A percentile compares a stretch with the other conserved stretches of the same genome.
Evolutionary conservation across 2,113 vertebrate species (phyloP).

Genomic region (Aptenodytes patagonicus): DNA sequence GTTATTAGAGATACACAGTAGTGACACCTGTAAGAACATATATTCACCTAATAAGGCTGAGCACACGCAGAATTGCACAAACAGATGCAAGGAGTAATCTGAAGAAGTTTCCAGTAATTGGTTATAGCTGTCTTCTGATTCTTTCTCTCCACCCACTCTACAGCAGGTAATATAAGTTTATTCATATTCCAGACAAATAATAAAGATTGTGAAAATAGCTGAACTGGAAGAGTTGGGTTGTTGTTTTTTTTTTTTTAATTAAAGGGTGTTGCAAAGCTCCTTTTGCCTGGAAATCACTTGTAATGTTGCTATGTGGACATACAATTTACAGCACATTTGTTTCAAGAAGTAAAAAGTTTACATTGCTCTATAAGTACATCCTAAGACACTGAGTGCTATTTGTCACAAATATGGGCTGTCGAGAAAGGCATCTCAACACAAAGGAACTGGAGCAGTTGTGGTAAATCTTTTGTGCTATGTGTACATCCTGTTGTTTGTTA

Average conservation of each 20-base stretch:
- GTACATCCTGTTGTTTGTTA: background rate
- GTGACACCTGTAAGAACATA: background rate
- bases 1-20: background rate
- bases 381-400: background rate
- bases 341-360: background rate
- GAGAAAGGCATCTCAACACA: background rate
- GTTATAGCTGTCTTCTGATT: background rate
- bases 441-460: background rate
- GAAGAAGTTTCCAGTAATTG: background rate
- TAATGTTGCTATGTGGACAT: background rate
- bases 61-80: background rate
- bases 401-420: background rate
- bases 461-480: background rate
- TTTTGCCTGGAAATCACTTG: background rate
- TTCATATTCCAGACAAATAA: background rate
- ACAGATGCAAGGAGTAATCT: background rate
- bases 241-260: background rate
- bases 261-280: background rate
- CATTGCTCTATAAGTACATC: background rate
- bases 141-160: background rate
- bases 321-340: background rate
- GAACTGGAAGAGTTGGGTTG: background rate
- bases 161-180: background rate
- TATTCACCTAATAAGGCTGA: background rate
- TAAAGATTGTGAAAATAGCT: background rate